A percentile compares a stretch with the other conserved stretches of the same genome.
Conservation (phyloP, 1,140 invertebrate species). For the Brachionus calyciflorus region DNA sequence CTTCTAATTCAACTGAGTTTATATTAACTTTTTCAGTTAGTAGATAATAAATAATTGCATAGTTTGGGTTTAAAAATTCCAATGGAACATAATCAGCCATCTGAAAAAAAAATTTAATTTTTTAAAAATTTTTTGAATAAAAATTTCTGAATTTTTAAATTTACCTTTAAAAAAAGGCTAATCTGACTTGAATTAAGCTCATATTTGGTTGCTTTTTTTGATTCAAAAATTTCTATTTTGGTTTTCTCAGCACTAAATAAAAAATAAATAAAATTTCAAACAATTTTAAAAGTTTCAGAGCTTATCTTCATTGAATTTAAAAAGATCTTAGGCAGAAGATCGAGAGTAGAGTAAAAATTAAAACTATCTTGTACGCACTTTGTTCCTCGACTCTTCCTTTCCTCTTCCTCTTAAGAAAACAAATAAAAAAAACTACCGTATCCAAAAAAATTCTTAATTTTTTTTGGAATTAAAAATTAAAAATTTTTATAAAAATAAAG, state of each 20-base stretch:
- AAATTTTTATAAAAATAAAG: too few species aligned
- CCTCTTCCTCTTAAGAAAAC: too few species aligned
- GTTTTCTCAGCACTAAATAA: not conserved
- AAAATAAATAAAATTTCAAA: not conserved
- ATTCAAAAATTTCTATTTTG: not conserved
- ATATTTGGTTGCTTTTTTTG: not conserved
- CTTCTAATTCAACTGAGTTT: not conserved
- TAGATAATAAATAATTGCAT: not conserved
- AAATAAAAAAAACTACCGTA: too few species aligned
- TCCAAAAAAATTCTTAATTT: too few species aligned
- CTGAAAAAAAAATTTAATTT: not conserved
- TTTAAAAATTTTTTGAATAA: too few species aligned
- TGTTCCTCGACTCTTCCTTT: too few species aligned
- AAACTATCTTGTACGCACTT: too few species aligned
- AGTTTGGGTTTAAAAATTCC: conserved; percentile 18
- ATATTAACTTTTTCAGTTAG: not conserved
- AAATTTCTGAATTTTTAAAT: not conserved
- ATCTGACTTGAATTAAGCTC: not conserved
- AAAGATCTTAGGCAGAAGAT: too few species aligned
- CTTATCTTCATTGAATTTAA: too few species aligned
- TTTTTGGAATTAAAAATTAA: too few species aligned
- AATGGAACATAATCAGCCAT: not conserved
- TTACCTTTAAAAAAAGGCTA: not conserved
- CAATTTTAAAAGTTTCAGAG: not conserved
- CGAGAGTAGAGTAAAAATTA: too few species aligned